phyloP scores from a whole-genome alignment of 2,888 invertebrate species.

The Tiphia femorata region DNA sequence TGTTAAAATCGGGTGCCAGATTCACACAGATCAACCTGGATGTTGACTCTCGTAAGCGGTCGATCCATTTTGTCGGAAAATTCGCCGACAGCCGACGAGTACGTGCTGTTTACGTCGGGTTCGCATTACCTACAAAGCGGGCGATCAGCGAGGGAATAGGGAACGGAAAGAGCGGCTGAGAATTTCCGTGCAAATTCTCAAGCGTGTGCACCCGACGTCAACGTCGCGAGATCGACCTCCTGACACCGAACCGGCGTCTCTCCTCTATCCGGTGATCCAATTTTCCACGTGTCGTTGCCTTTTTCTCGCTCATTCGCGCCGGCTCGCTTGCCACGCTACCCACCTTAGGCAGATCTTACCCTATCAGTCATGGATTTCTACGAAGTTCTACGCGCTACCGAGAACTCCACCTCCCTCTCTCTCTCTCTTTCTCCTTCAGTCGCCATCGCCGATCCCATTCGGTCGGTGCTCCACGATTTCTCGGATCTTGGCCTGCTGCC shows the following conservation, averaged over 20 bases:
- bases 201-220: no score
- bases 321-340: constrained; percentile 7
- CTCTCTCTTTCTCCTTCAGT: background rate
- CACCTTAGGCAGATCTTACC: constrained; percentile 11
- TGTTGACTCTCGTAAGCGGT: no score
- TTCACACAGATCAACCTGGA: no score
- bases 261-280: constrained; percentile 27
- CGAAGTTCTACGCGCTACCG: constrained; percentile 6
- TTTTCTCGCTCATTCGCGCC: no score
- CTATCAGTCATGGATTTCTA: constrained; percentile 25
- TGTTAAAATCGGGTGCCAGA: no score
- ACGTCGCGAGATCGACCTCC: constrained; percentile 17
- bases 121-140: no score
- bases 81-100: no score
- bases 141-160: no score
- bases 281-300: constrained; percentile 25
- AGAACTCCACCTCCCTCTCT: background rate
- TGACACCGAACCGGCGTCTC: constrained; percentile 19
- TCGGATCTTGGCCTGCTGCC: background rate
- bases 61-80: no score
- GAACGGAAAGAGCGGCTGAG: background rate
- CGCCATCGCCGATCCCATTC: background rate
- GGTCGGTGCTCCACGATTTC: background rate
- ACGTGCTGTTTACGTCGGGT: no score
- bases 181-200: no score